Percentiles rank a stretch among this genome's conserved stretches.
These are phyloP conservation scores for Panagrolaimus sp. DNA, from an alignment of 1,140 invertebrate genomes.

Conservation along the genomic window DNA sequence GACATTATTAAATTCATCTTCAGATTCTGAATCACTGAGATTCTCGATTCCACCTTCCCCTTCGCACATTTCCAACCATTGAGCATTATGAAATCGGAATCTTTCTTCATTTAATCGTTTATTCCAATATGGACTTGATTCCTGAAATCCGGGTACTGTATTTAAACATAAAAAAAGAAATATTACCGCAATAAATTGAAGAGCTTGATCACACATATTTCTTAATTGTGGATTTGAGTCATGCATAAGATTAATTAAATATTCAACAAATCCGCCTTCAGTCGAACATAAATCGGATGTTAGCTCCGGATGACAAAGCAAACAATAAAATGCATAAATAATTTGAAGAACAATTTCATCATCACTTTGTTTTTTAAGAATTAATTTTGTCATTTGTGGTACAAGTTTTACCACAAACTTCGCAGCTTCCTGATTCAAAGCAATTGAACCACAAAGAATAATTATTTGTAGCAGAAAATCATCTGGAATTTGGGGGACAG, in stretches of 20 bases:
- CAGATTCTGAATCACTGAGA: slow-evolving; percentile 19
- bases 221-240: slow-evolving; percentile 88
- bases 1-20: slow-evolving; percentile 21
- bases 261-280: slow-evolving; percentile 60
- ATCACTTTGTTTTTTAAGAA: slow-evolving; percentile 74
- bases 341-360: slow-evolving; percentile 92
- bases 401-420: slow-evolving; percentile 25
- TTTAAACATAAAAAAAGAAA: neutral
- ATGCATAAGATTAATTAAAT: slow-evolving; percentile 94
- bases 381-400: slow-evolving; percentile 61
- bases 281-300: slow-evolving; percentile 69
- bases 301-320: slow-evolving; percentile 76
- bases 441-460: slow-evolving; percentile 79
- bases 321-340: slow-evolving; percentile 86
- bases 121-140: slow-evolving; percentile 82
- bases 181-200: slow-evolving; percentile 80
- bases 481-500: slow-evolving; percentile 53
- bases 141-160: slow-evolving; percentile 61
- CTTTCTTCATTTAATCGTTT: slow-evolving; percentile 84
- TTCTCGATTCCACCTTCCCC: slow-evolving; percentile 8
- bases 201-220: slow-evolving; percentile 80
- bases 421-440: slow-evolving; percentile 65
- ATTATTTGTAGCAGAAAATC: slow-evolving; percentile 74
- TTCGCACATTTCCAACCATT: slow-evolving; percentile 82
- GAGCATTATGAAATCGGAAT: slow-evolving; percentile 89